A percentile compares a stretch with the other conserved stretches of the same genome.
Conservation (phyloP, 1,140 invertebrate genomes). For the Apis mellifera region Amel_HAv3.1 CM009944.2:1567001-1567500, state of each 20-base stretch:
- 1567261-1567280: slow-evolving; percentile 36
- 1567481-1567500: not conserved
- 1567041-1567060: not conserved
- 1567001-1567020: not conserved
- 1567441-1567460: not conserved
- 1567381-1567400: slow-evolving; percentile 73
- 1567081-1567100: not conserved
- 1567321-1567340: slow-evolving; percentile 26
- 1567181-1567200: slow-evolving; percentile 58
- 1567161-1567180: slow-evolving; percentile 4
- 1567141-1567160: not conserved
- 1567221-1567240: slow-evolving; percentile 21
- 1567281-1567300: slow-evolving; percentile 32
- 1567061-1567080: not conserved
- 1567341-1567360: slow-evolving; percentile 22
- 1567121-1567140: too few relatives aligned
- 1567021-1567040: not conserved
- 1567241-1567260: slow-evolving; percentile 20
- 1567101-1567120: not conserved
- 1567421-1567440: not conserved
- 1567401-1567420: slow-evolving; percentile 14
- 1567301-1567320: slow-evolving; percentile 41
- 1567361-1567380: slow-evolving; percentile 50
- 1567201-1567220: slow-evolving; percentile 58
- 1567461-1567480: not conserved